Evolutionary conservation across 2,797 vertebrate genomes (phyloP), one percentile per base, ranked within the genome.

Genomic region (Sebastes minor): DNA sequence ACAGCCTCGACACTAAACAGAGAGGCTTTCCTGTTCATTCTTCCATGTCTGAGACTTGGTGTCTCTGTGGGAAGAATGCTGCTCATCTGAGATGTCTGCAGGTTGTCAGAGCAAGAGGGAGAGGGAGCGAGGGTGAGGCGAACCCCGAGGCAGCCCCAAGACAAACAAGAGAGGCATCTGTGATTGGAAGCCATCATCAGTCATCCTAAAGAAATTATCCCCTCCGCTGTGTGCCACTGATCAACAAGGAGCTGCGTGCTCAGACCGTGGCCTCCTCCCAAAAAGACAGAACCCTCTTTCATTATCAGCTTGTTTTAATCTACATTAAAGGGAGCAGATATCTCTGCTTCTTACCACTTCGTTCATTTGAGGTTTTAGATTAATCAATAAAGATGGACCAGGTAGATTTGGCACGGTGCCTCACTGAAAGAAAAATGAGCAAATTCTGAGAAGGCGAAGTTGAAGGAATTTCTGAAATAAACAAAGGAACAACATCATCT

Each of bases 121-220:
- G 80, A 78, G 55, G 42, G 42, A 74, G 33, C 91, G 93, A 75
- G 96, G 95, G 94, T 92, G 92, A 95, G 94, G 94, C 94, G 88
- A 95, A 95, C 95, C 94, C 66, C 4, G 83, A 77, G 94, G 94
- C 95, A 96, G 95, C 94, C 95, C 94, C 93, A 92, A 81, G 95
- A 96, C 97, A 97, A 98, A 97, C 96, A 97, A 97, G 96, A 97
- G 96, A 95, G 95, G 94, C 96, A 96, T 97, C 96, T 97, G 96
- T 96, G 89, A 94, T 90, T 94, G 95, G 94, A 94, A 86, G 95
- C 94, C 91, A 87, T 95, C 95, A 95, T 98, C 97, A 96, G 96
- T 98, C 97, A 97, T 96, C 97, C 96, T 94, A 93, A 96, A 96
- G 96, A 97, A 97, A 98, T 97, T 94, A 98, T 97, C 97, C 96